Conservation (phyloP, 2,888 invertebrate species). For the Stenotaenia linearis region DNA sequence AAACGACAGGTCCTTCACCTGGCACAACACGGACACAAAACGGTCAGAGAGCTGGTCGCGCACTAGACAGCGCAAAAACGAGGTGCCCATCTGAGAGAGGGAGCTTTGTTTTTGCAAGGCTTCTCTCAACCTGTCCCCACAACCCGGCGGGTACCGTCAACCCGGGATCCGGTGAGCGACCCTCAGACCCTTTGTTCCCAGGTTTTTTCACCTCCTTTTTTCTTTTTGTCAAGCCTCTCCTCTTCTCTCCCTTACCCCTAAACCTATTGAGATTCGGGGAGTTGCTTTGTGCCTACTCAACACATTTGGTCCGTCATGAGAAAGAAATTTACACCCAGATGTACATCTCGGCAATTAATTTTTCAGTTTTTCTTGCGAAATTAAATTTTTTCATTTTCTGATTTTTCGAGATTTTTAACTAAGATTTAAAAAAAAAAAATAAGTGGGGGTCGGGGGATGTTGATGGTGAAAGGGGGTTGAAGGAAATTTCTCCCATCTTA, state of each 20-base stretch:
- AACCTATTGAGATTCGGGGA: conserved; percentile 5
- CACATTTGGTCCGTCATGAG: background rate
- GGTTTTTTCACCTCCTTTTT: conserved; percentile 24
- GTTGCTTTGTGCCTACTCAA: conserved; percentile 6
- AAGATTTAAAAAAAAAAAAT: no score
- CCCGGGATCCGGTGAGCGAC: conserved; percentile 14
- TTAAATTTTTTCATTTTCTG: no score
- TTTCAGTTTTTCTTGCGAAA: no score
- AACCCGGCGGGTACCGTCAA: conserved; percentile 27
- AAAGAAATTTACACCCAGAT: background rate
- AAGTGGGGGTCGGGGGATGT: no score
- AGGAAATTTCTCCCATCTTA: background rate
- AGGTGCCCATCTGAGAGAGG: background rate
- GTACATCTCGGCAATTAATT: background rate
- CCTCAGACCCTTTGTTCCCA: conserved; percentile 28
- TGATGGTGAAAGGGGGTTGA: background rate
- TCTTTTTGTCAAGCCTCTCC: conserved; percentile 17
- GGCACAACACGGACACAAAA: background rate
- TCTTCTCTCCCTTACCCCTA: conserved; percentile 5
- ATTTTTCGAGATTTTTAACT: no score
- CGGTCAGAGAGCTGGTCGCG: background rate
- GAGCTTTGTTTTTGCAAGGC: conserved; percentile 21
- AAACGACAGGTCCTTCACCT: background rate
- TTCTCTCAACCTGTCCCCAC: conserved; percentile 9
- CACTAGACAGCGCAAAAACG: conserved; percentile 3